These are phyloP conservation scores for Tupiocoris notatus DNA, from an alignment of 2,888 invertebrate species.

Conservation along the genomic window DNA sequence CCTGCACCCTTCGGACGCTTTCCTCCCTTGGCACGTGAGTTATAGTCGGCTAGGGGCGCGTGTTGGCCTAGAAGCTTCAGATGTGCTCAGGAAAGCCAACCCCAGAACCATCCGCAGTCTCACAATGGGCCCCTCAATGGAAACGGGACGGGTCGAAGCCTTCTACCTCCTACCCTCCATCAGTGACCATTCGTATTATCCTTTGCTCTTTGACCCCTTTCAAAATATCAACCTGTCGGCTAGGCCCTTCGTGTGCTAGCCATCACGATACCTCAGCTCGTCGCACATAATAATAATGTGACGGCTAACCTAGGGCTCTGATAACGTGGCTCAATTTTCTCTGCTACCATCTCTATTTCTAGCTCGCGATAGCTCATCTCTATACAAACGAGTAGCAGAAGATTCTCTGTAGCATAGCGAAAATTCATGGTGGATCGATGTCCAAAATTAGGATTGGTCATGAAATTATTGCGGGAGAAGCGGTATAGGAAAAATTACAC, in stretches of 20 bases:
- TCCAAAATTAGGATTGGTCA: no score
- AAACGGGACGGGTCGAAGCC: conserved; percentile 8
- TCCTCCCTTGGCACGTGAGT: conserved; percentile 22
- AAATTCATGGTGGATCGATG: no score
- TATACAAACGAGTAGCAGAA: no score
- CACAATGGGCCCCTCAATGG: conserved; percentile 13
- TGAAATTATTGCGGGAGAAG: no score
- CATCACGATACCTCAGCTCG: background rate
- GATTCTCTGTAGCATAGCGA: no score
- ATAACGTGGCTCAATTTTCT: conserved; percentile 1
- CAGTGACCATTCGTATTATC: background rate
- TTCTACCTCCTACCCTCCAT: background rate
- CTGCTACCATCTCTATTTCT: background rate
- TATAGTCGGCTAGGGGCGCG: conserved; percentile 6
- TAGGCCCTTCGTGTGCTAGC: background rate
- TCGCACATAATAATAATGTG: conserved; percentile 25
- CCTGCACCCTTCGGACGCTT: background rate
- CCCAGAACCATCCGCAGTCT: conserved; percentile 4
- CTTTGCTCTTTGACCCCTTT: conserved; percentile 16
- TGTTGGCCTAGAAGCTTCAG: background rate
- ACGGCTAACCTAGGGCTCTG: conserved; percentile 8
- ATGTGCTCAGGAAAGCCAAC: conserved; percentile 3
- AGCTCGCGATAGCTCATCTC: no score
- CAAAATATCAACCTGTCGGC: conserved; percentile 27
- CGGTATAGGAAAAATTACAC: no score